Base-by-base conservation (phyloP, 2,888 invertebrate genomes). In the Pecten maximus region DNA sequence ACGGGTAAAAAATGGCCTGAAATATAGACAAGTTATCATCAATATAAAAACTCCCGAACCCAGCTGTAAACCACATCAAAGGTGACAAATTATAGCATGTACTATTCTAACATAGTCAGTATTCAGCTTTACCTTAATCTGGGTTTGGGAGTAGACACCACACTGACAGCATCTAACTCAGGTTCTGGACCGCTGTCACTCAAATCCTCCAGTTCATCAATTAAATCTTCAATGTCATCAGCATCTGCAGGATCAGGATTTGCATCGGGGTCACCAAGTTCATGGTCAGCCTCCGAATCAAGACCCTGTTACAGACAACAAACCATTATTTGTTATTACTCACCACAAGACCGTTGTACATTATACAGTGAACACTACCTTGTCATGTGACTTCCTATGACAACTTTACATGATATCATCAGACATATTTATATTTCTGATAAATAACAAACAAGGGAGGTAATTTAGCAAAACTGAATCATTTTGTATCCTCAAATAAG, bases 101-200 rank as follows among this genome's bases (percentile, higher is more conserved):
- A n/a, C n/a, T n/a, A n/a, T n/a, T 87, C 23, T 87, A 87, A 87
- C 87, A 87, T 87, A 35, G 15, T 8, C 12, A 44, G 44, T 44
- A 44, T 44, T 44, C 12, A 23, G 23, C 40, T 89, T 40, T 91
- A 96, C 96, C 95, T 94, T 89, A 99, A 97, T 94, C 99, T 99
- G 88, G 99, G 99, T 97, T 99, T 99, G 35, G 99, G 99, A 88
- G 99, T 99, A 94, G 99, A 99, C 93, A 98, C 98, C 96, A 99
- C 98, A 96, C 99, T 99, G 97, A 99, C 98, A 89, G 99, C 99
- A 97, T 99, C 99, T 89, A 98, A 99, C 97, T 99, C 99, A 88
- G 96, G 93, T 96, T 99, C 99, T 12, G 98, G 99, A 0, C 98
- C 99, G 19, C 99, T 99, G 97, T 99, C 99, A 94, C 99, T 99